A percentile compares a stretch with the other conserved stretches of the same genome.
Conservation (phyloP, 2,797 vertebrate genomes). For the Crenichthys baileyi region DNA sequence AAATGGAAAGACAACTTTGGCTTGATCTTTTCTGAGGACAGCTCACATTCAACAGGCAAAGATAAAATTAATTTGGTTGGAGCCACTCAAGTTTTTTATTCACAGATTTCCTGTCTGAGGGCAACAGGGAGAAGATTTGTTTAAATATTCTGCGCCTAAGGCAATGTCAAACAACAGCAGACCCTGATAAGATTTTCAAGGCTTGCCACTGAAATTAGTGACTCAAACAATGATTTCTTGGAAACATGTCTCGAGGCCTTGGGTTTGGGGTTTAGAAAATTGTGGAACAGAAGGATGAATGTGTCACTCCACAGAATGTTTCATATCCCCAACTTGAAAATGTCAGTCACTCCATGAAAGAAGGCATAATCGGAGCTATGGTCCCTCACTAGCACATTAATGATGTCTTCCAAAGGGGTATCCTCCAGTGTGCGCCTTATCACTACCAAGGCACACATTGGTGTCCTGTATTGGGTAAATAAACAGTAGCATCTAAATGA, state of each 20-base stretch:
- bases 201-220: constrained; percentile 76
- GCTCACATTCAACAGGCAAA: constrained; percentile 61
- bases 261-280: constrained; percentile 62
- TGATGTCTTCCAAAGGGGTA: constrained; percentile 78
- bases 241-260: constrained; percentile 63
- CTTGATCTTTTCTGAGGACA: constrained; percentile 60
- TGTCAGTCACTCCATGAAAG: constrained; percentile 78
- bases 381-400: constrained; percentile 79
- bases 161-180: constrained; percentile 81
- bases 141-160: constrained; percentile 79
- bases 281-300: constrained; percentile 67
- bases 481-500: constrained; percentile 73
- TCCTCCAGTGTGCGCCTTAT: constrained; percentile 80
- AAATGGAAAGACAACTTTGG: constrained; percentile 55
- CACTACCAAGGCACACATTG: constrained; percentile 77
- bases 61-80: constrained; percentile 69
- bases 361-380: constrained; percentile 79
- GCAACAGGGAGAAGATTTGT: constrained; percentile 70
- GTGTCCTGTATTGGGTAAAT: constrained; percentile 76
- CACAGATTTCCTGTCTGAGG: constrained; percentile 63
- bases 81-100: constrained; percentile 69
- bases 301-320: constrained; percentile 72
- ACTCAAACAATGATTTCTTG: constrained; percentile 80
- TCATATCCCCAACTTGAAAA: constrained; percentile 78
- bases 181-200: constrained; percentile 76